A percentile compares a stretch with the other conserved stretches of the same genome.
Evolutionary conservation across 2,888 invertebrate genomes (phyloP).

Genomic region (Dicyrtoma fusca): DNA sequence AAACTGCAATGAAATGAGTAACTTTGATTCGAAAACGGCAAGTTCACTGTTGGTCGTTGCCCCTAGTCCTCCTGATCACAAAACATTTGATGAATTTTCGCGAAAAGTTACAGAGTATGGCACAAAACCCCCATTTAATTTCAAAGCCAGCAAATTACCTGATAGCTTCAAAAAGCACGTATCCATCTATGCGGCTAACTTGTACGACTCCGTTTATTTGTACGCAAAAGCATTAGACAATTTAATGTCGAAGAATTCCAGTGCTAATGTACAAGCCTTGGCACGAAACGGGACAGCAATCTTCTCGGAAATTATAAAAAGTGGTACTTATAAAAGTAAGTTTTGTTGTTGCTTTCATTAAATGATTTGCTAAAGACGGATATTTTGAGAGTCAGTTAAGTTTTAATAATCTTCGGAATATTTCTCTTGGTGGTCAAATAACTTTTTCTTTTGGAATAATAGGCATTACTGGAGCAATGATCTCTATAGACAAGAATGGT

Average conservation of each 20-base stretch:
- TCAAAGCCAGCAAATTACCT: slow-evolving; percentile 59
- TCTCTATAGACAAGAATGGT: slow-evolving; percentile 87
- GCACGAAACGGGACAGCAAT: slow-evolving; percentile 85
- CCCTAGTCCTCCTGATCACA: slow-evolving; percentile 76
- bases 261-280: slow-evolving; percentile 63
- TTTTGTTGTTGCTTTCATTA: neutral
- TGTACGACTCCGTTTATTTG: slow-evolving; percentile 90
- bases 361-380: too few relatives aligned
- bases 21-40: slow-evolving; percentile 62
- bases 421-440: too few relatives aligned
- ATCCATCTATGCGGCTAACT: slow-evolving; percentile 87
- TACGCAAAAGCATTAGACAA: slow-evolving; percentile 67
- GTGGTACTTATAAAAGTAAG: slow-evolving; percentile 80
- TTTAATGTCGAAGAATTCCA: neutral
- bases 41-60: slow-evolving; percentile 86
- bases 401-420: too few relatives aligned
- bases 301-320: slow-evolving; percentile 81
- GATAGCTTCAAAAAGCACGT: slow-evolving; percentile 72
- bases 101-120: slow-evolving; percentile 79
- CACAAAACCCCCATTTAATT: slow-evolving; percentile 77
- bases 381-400: too few relatives aligned
- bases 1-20: slow-evolving; percentile 49
- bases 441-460: too few relatives aligned
- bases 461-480: slow-evolving; percentile 94
- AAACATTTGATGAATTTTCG: slow-evolving; percentile 72